phyloP scores from a whole-genome alignment of 2,113 vertebrate species.

The Panthera leo region DNA sequence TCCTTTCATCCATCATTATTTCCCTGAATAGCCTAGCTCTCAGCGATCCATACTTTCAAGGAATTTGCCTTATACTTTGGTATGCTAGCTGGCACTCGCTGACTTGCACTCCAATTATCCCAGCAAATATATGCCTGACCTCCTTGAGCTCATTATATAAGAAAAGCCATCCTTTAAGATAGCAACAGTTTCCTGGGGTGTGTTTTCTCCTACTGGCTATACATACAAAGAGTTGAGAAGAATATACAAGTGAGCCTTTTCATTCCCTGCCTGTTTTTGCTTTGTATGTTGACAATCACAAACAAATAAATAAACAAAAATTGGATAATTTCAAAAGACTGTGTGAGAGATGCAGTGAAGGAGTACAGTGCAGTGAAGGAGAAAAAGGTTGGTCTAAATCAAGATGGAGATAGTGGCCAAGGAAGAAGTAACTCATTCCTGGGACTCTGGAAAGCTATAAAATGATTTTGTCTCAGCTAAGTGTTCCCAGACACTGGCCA shows the following conservation, averaged over 20 bases:
- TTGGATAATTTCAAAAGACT: not conserved
- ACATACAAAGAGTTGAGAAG: not conserved
- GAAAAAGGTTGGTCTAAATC: not conserved
- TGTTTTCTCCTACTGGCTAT: not conserved
- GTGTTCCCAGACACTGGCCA: not conserved
- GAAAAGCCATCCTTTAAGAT: not conserved
- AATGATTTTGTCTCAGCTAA: not conserved
- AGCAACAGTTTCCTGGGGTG: not conserved
- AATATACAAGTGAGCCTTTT: not conserved
- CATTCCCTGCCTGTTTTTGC: not conserved
- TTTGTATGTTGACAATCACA: not conserved
- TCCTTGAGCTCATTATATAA: not conserved
- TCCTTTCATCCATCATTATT: not conserved
- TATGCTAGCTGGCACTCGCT: not conserved
- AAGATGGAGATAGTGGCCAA: not conserved
- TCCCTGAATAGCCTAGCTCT: not conserved
- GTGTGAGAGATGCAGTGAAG: not conserved
- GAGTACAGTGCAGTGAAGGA: not conserved
- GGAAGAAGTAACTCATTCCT: not conserved
- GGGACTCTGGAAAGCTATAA: not conserved
- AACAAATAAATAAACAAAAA: slow-evolving; percentile 18
- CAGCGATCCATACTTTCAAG: not conserved
- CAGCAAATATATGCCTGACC: not conserved
- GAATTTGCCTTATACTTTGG: slow-evolving; percentile 26
- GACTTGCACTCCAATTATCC: not conserved